Evolutionary conservation across 2,888 invertebrate species (phyloP).

Genomic region (Heliconius charithonia): DNA sequence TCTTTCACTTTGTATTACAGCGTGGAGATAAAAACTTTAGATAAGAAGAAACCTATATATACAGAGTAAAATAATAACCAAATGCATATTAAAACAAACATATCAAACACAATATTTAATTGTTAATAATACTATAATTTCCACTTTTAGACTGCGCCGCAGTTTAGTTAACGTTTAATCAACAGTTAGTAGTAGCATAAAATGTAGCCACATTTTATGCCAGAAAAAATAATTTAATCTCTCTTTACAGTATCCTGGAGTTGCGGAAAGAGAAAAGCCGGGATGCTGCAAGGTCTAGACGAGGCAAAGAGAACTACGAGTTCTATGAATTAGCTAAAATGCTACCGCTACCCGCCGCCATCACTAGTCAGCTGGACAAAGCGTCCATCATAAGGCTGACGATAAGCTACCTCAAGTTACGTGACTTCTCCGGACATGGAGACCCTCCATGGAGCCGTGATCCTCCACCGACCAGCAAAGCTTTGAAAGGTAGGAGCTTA

Average conservation of each 20-base stretch:
- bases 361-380: slow-evolving; percentile 97
- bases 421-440: slow-evolving; percentile 97
- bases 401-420: slow-evolving; percentile 96
- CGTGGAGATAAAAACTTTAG: background rate
- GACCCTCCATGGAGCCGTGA: slow-evolving; percentile 98
- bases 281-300: slow-evolving; percentile 94
- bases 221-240: slow-evolving; percentile 52
- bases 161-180: background rate
- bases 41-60: background rate
- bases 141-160: too few relatives aligned
- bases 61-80: background rate
- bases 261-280: slow-evolving; percentile 96
- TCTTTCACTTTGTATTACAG: too few relatives aligned
- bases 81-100: too few relatives aligned
- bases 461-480: slow-evolving; percentile 89
- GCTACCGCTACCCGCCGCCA: slow-evolving; percentile 95
- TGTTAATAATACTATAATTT: too few relatives aligned
- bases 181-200: too few relatives aligned
- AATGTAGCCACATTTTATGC: background rate
- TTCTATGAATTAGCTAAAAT: slow-evolving; percentile 98
- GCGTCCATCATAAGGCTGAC: slow-evolving; percentile 98
- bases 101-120: background rate
- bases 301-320: slow-evolving; percentile 98
- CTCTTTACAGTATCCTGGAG: slow-evolving; percentile 93
- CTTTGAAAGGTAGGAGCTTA: slow-evolving; percentile 88